Evolutionary conservation across 2,113 vertebrate species (phyloP).

Genomic region (Pygoscelis antarcticus): DNA sequence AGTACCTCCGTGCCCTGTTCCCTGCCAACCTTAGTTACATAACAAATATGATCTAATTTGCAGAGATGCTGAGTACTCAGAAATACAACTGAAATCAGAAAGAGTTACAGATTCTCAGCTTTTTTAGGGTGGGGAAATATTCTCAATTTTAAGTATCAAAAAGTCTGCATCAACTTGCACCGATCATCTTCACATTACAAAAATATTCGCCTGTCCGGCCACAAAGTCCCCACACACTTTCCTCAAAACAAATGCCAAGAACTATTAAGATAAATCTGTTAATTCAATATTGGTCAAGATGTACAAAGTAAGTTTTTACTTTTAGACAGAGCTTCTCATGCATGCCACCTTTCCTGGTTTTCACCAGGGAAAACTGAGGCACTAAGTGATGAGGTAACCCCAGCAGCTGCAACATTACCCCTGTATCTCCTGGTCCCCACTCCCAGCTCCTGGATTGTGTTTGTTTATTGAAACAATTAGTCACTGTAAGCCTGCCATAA

Average conservation of each 20-base stretch:
- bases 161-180: not conserved
- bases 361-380: not conserved
- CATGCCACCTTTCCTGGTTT: not conserved
- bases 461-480: not conserved
- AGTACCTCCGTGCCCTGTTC: not conserved
- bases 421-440: not conserved
- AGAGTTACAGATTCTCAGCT: not conserved
- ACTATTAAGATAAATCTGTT: not conserved
- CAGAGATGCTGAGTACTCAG: not conserved
- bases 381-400: not conserved
- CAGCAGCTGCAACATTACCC: not conserved
- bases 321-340: not conserved
- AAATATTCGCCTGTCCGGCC: not conserved
- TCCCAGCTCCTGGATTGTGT: not conserved
- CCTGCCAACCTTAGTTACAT: not conserved
- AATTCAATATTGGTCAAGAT: not conserved
- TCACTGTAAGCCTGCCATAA: not conserved
- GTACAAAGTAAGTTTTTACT: not conserved
- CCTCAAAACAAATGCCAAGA: not conserved
- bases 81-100: not conserved
- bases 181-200: not conserved
- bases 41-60: not conserved
- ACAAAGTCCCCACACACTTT: not conserved
- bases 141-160: not conserved
- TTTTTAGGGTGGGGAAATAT: not conserved